A percentile compares a stretch with the other conserved stretches of the same genome.
phyloP scores from a whole-genome alignment of 2,113 vertebrate species.

The Oreotrochilus melanogaster region DNA sequence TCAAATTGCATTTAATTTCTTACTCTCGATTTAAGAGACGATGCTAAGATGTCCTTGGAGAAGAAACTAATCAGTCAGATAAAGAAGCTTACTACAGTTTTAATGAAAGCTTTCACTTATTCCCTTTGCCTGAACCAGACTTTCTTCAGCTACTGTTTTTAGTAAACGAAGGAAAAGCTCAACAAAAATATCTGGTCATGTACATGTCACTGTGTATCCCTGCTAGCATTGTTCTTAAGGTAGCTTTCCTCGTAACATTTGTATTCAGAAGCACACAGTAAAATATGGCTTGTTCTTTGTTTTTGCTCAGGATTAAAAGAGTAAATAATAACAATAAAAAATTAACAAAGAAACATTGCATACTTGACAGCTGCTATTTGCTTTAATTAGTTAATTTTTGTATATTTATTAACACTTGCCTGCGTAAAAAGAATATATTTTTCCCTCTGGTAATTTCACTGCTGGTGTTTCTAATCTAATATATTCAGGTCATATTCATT shows the following conservation, averaged over 20 bases:
- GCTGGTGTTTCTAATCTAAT: not conserved
- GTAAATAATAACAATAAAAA: not conserved
- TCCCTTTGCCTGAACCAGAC: not conserved
- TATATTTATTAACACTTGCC: not conserved
- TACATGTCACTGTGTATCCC: not conserved
- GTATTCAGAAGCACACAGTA: not conserved
- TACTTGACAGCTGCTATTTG: not conserved
- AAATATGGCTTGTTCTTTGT: not conserved
- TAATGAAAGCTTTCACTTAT: not conserved
- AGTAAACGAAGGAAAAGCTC: not conserved
- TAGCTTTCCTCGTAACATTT: not conserved
- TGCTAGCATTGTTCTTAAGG: rapidly evolving
- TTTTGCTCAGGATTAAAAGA: not conserved
- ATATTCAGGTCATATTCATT: not conserved
- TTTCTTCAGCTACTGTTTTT: not conserved
- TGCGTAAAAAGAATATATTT: not conserved
- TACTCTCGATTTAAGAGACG: not conserved
- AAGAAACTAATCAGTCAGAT: not conserved
- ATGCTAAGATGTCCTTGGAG: not conserved
- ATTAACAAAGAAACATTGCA: not conserved
- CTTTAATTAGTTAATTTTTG: not conserved
- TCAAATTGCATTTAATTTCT: slow-evolving; percentile 4
- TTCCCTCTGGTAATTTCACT: not conserved
- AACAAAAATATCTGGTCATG: not conserved
- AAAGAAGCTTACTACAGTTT: not conserved